These are phyloP conservation scores for Myotis vivesi DNA, from an alignment of 2,797 vertebrate genomes.

Conservation along the genomic window DNA sequence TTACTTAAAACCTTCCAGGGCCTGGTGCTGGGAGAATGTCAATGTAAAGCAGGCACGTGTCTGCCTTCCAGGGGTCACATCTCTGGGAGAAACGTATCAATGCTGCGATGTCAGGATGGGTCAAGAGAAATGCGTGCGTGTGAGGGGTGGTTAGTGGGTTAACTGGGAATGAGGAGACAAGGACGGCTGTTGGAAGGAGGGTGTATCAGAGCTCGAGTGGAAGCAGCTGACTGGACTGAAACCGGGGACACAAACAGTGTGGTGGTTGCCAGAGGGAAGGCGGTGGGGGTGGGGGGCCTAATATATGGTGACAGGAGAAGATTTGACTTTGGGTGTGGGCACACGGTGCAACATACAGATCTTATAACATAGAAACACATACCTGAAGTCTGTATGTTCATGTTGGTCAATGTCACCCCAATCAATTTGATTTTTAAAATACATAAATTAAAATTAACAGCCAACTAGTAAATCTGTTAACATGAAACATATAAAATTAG, in stretches of 20 bases:
- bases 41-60: accelerated
- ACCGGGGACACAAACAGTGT: too few relatives aligned
- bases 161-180: not conserved
- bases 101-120: accelerated
- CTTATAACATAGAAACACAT: too few relatives aligned
- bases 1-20: not conserved
- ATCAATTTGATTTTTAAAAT: too few relatives aligned
- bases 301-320: too few relatives aligned
- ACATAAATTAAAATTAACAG: not conserved
- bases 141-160: not conserved
- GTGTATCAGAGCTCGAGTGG: not conserved
- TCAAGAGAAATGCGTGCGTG: accelerated
- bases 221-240: not conserved
- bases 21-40: not conserved
- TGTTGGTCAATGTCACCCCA: too few relatives aligned
- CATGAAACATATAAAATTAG: not conserved
- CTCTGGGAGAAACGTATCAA: accelerated
- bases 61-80: not conserved
- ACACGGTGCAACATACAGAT: too few relatives aligned
- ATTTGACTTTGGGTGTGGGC: too few relatives aligned
- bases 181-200: not conserved
- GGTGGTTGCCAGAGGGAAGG: too few relatives aligned
- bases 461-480: not conserved
- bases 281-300: too few relatives aligned
- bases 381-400: too few relatives aligned